Evolutionary conservation across 2,797 vertebrate species (phyloP).

Genomic region (Neosalanx taihuensis): DNA sequence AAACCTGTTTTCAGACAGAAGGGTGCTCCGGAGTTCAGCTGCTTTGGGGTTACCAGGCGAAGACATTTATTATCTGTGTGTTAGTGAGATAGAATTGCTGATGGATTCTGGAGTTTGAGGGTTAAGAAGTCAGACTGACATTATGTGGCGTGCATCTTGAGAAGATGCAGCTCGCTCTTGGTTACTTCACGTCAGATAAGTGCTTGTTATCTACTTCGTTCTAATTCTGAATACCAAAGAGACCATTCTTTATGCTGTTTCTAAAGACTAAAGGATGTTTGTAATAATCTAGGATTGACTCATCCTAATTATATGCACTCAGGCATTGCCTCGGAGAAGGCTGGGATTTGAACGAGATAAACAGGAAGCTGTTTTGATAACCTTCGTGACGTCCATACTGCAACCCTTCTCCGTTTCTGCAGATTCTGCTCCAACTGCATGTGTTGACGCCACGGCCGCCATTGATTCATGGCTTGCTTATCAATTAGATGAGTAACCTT

Average conservation of each 20-base stretch:
- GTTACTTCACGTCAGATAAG: too few relatives aligned
- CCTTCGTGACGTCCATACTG: background rate
- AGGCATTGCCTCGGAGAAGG: background rate
- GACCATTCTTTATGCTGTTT: too few relatives aligned
- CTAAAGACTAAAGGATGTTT: too few relatives aligned
- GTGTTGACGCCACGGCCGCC: background rate
- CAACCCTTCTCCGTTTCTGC: background rate
- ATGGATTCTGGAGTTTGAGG: too few relatives aligned
- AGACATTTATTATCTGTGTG: too few relatives aligned
- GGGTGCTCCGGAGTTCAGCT: background rate
- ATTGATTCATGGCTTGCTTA: slow-evolving; percentile 11
- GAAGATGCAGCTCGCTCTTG: too few relatives aligned
- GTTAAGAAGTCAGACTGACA: too few relatives aligned
- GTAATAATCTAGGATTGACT: too few relatives aligned
- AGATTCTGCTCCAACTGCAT: background rate
- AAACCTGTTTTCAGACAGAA: background rate
- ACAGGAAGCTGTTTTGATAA: background rate
- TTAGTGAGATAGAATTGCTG: too few relatives aligned
- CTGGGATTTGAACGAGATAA: background rate
- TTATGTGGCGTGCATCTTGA: too few relatives aligned
- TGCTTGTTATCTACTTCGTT: background rate
- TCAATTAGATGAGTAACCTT: slow-evolving; percentile 17
- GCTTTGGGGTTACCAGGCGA: background rate
- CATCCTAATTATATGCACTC: too few relatives aligned
- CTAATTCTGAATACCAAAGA: background rate